Evolutionary conservation across 1,140 invertebrate genomes (phyloP).

Genomic region (Drosophila yakuba): DNA sequence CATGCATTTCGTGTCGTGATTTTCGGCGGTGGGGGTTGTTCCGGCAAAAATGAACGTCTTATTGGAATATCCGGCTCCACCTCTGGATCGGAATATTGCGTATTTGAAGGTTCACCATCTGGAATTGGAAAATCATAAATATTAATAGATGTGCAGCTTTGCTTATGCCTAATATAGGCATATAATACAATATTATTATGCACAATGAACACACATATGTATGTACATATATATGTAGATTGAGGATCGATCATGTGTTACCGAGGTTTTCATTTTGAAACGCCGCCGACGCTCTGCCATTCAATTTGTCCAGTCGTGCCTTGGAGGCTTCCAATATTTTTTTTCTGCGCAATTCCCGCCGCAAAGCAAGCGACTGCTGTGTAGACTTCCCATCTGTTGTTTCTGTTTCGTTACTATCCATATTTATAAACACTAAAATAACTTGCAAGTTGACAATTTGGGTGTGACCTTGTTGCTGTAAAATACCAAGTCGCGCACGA

Average conservation of each 20-base stretch:
- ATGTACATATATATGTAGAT: no score
- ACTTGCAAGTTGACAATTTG: background rate
- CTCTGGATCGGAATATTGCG: conserved; percentile 31
- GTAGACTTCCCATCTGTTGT: background rate
- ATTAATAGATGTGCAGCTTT: background rate
- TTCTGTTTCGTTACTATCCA: conserved; percentile 10
- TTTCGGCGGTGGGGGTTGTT: background rate
- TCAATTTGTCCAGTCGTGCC: conserved; percentile 50
- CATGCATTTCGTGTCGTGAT: background rate
- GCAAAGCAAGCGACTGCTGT: conserved; percentile 18
- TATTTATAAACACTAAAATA: conserved; percentile 7
- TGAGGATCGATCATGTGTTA: background rate
- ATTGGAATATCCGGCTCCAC: conserved; percentile 31
- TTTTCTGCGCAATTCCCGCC: conserved; percentile 48
- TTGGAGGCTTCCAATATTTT: conserved; percentile 54
- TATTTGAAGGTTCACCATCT: background rate
- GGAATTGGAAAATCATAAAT: background rate
- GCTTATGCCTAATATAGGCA: no score
- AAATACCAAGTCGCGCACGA: background rate
- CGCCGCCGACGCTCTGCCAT: conserved; percentile 19
- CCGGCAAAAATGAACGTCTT: conserved; percentile 18
- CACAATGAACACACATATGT: background rate
- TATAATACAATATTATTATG: no score
- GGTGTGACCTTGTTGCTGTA: conserved; percentile 4
- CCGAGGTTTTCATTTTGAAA: conserved; percentile 10